A percentile compares a stretch with the other conserved stretches of the same genome.
Conservation (phyloP, 92 coral and sea anemone species). For the Meandrina meandrites region DNA sequence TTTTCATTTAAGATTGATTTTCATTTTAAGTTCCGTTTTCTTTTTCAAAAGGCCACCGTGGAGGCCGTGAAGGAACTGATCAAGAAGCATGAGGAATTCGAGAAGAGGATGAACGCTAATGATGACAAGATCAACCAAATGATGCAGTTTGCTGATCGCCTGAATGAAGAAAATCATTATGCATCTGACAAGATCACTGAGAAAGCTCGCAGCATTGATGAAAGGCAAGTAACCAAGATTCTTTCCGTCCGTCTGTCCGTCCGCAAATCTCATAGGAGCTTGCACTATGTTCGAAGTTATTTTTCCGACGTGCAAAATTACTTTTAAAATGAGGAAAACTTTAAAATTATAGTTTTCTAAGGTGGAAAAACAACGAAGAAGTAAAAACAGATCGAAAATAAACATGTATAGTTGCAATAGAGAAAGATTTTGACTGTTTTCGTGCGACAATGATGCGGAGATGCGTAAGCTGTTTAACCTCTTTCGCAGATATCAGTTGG, state of each 20-base stretch:
- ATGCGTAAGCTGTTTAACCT: too few relatives aligned
- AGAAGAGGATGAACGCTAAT: constrained; percentile 89
- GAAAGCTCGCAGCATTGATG: constrained; percentile 94
- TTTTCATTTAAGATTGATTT: neutral
- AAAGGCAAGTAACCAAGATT: constrained; percentile 57
- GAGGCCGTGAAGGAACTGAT: constrained; percentile 95
- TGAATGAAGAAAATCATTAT: constrained; percentile 90
- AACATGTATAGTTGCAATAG: too few relatives aligned
- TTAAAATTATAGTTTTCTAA: too few relatives aligned
- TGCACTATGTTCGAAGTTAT: too few relatives aligned
- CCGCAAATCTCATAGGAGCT: neutral
- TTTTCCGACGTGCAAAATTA: too few relatives aligned
- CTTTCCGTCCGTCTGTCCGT: neutral
- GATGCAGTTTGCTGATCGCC: constrained; percentile 91
- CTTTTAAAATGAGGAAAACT: too few relatives aligned
- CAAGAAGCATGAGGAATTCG: constrained; percentile 96
- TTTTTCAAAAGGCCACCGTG: constrained; percentile 77
- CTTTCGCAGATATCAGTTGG: too few relatives aligned
- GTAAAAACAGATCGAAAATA: too few relatives aligned
- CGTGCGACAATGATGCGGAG: too few relatives aligned
- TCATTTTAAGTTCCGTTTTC: neutral
- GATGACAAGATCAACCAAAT: constrained; percentile 96
- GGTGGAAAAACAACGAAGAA: too few relatives aligned
- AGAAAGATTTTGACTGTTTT: too few relatives aligned
- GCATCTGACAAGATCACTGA: constrained; percentile 95